Conservation (phyloP, 2,113 vertebrate species). For the Chiloscyllium plagiosum region DNA sequence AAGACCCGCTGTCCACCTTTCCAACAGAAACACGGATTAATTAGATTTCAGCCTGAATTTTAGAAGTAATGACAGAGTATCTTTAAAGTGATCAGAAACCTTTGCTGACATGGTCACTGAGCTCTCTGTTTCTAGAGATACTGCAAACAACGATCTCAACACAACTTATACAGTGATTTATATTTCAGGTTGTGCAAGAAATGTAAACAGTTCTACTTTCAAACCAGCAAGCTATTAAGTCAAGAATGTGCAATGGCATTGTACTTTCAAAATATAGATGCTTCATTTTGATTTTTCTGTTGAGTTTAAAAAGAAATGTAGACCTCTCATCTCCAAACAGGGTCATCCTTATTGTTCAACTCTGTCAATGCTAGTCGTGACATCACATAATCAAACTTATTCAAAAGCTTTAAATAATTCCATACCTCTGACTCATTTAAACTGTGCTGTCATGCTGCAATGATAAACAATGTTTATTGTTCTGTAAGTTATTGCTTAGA, state of each 20-base stretch:
- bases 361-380: neutral
- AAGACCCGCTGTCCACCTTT: neutral
- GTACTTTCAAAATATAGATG: neutral
- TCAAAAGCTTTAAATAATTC: neutral
- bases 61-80: neutral
- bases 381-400: neutral
- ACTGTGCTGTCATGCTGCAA: neutral
- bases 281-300: neutral
- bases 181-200: neutral
- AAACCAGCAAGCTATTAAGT: neutral
- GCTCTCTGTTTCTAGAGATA: neutral
- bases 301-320: neutral
- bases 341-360: neutral
- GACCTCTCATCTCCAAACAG: neutral
- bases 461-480: conserved; percentile 6
- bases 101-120: neutral
- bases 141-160: neutral
- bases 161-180: neutral
- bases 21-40: neutral
- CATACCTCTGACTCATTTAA: neutral
- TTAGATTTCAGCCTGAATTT: neutral
- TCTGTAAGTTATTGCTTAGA: neutral
- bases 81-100: neutral
- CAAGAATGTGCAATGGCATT: neutral
- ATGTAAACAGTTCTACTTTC: neutral